Evolutionary conservation across 2,113 vertebrate genomes (phyloP).

Genomic region (Lontra canadensis): DNA sequence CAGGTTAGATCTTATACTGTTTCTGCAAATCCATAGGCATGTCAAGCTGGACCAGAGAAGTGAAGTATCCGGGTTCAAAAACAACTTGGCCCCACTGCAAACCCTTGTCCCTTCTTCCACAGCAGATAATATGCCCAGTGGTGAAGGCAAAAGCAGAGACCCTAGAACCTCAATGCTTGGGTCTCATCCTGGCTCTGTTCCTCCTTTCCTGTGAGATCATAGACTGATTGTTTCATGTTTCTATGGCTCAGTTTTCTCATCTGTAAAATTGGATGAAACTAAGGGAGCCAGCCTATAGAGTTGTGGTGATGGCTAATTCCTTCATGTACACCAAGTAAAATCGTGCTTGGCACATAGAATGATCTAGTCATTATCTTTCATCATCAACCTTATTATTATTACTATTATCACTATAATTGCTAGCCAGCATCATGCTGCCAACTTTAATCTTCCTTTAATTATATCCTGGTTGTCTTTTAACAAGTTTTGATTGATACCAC

Average conservation of each 20-base stretch:
- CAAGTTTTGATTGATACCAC: too few species aligned
- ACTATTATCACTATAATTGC: background rate
- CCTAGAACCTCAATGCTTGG: background rate
- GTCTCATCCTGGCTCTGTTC: background rate
- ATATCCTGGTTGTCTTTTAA: background rate
- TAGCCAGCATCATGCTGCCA: background rate
- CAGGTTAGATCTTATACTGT: fast-evolving
- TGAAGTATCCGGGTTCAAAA: background rate
- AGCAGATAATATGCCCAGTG: too few species aligned
- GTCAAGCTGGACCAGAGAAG: background rate
- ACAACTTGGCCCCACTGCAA: background rate
- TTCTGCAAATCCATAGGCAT: background rate
- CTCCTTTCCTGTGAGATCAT: background rate
- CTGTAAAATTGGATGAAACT: background rate
- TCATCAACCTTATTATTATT: background rate
- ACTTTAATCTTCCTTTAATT: background rate
- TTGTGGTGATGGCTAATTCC: background rate
- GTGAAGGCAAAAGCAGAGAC: background rate
- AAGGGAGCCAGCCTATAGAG: background rate
- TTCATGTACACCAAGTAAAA: background rate
- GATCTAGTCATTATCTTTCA: background rate
- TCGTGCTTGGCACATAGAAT: background rate
- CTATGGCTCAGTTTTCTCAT: background rate
- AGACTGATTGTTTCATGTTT: background rate
- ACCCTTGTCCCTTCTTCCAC: background rate